A percentile compares a stretch with the other conserved stretches of the same genome.
These are phyloP conservation scores for Graphium colonna DNA, from an alignment of 2,888 invertebrate genomes.

Conservation along the genomic window DNA sequence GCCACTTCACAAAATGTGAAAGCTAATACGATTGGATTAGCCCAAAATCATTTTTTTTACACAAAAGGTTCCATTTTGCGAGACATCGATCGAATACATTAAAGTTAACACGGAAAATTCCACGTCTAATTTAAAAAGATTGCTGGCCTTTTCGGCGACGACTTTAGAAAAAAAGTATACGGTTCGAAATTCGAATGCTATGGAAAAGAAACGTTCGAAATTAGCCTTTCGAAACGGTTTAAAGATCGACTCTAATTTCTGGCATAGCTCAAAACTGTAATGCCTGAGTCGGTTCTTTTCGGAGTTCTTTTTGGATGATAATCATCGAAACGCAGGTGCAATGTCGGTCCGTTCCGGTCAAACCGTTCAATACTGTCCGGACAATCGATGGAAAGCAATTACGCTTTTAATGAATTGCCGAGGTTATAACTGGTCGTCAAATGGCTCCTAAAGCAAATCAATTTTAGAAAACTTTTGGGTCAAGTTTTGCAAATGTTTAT, in stretches of 20 bases:
- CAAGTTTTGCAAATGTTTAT: too few relatives aligned
- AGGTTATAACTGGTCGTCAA: neutral
- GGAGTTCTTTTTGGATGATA: neutral
- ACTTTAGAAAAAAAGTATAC: too few relatives aligned
- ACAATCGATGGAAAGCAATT: conserved; percentile 33
- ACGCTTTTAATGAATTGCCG: conserved; percentile 18
- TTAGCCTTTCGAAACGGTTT: neutral
- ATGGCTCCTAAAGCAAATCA: neutral
- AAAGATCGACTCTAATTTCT: neutral
- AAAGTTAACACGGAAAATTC: neutral
- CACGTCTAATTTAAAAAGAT: neutral
- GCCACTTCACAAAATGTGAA: conserved; percentile 15
- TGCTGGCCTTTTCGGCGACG: too few relatives aligned
- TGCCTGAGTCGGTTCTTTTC: neutral
- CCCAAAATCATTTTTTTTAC: neutral
- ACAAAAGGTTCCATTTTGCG: neutral
- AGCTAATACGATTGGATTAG: conserved; percentile 7
- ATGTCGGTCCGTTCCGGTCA: conserved; percentile 43
- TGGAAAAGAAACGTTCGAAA: neutral
- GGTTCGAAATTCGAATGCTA: too few relatives aligned
- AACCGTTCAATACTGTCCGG: conserved; percentile 43
- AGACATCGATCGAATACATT: neutral
- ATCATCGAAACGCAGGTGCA: conserved; percentile 51
- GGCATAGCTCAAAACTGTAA: neutral
- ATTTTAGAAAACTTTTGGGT: conserved; percentile 1